Percentiles rank a stretch among this genome's conserved stretches.
phyloP scores from a whole-genome alignment of 2,888 invertebrate species.

The Melanostoma scalare region DNA sequence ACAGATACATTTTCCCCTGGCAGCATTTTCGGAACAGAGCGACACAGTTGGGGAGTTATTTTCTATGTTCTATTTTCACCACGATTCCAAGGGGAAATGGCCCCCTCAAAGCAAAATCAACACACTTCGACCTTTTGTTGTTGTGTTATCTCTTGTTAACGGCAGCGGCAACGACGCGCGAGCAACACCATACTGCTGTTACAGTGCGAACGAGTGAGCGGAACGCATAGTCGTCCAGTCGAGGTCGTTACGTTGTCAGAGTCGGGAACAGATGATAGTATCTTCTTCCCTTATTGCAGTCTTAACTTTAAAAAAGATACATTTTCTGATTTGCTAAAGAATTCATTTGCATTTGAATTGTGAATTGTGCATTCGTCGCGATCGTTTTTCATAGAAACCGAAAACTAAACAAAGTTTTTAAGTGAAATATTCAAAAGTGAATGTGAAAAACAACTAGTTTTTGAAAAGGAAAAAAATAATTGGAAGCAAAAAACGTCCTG shows the following conservation, averaged over 20 bases:
- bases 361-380: conserved; percentile 3
- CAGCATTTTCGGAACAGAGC: conserved; percentile 56
- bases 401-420: background rate
- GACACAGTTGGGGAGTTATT: background rate
- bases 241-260: conserved; percentile 73
- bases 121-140: conserved; percentile 57
- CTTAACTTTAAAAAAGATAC: conserved; percentile 18
- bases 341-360: background rate
- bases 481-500: conserved; percentile 53
- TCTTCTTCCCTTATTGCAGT: conserved; percentile 63
- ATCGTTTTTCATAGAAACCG: background rate
- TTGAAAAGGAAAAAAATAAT: conserved; percentile 4
- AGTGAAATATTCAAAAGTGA: conserved; percentile 10
- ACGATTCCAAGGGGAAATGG: conserved; percentile 43
- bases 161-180: background rate
- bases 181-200: conserved; percentile 17
- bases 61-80: conserved; percentile 1
- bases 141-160: conserved; percentile 63
- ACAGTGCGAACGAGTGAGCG: conserved; percentile 61
- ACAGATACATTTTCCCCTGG: background rate
- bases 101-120: background rate
- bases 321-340: conserved; percentile 13
- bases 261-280: conserved; percentile 68
- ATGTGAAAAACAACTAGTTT: conserved; percentile 4
- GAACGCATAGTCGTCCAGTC: conserved; percentile 71